A percentile compares a stretch with the other conserved stretches of the same genome.
Evolutionary conservation across 2,797 vertebrate species (phyloP).

Genomic region (Sebastes hubbsi): DNA sequence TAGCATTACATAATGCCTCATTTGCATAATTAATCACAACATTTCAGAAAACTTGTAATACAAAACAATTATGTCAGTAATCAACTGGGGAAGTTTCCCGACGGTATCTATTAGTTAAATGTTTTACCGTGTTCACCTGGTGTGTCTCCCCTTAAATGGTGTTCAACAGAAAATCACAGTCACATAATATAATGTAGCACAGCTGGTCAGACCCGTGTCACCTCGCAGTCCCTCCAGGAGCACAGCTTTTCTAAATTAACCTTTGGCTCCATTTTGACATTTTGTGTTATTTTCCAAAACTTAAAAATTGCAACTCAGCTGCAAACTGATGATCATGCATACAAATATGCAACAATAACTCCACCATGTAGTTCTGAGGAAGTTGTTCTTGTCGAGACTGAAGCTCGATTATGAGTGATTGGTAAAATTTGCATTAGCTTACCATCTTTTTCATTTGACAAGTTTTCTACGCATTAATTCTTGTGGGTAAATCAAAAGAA

Average conservation of each 20-base stretch:
- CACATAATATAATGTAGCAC: not conserved
- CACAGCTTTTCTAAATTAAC: not conserved
- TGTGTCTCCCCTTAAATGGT: not conserved
- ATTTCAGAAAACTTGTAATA: not conserved
- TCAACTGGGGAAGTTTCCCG: not conserved
- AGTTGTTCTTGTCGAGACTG: not conserved
- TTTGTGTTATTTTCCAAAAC: not conserved
- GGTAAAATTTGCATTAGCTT: not conserved
- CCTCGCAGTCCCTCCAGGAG: constrained; percentile 4
- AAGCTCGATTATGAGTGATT: not conserved
- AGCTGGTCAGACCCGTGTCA: not conserved
- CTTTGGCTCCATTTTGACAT: not conserved
- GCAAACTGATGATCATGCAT: not conserved
- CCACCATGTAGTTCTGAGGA: not conserved
- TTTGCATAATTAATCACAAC: not conserved
- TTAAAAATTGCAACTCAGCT: not conserved
- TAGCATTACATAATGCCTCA: no score
- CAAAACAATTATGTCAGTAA: not conserved
- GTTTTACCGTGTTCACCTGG: not conserved
- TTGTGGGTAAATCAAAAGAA: not conserved
- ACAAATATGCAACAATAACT: not conserved
- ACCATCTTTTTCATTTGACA: no score
- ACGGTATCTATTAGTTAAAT: not conserved
- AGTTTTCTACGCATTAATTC: not conserved
- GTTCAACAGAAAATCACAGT: not conserved